Base-by-base conservation (phyloP, 2,888 invertebrate genomes). In the Agrotis puta region DNA sequence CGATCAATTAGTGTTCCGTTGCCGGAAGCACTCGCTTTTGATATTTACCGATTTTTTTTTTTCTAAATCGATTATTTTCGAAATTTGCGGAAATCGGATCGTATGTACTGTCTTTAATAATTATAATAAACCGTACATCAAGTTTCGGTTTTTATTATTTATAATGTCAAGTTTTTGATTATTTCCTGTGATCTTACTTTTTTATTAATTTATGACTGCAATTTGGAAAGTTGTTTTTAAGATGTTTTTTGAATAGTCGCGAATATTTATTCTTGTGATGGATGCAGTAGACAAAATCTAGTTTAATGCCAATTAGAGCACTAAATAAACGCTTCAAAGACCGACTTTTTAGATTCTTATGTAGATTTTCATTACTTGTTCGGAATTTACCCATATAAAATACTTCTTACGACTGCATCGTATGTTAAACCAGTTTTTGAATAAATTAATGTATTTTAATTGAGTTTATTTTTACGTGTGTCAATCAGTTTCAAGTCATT, bases 61-160 rank as follows among this genome's bases (percentile, higher is more conserved):
- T 33, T 33, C 33, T 39, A 39, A 11, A 50, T 64, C 54, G 54
- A 61, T 63, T 68, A 45, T n/a, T 73, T 81, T 27, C 9, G 64
- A 56, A 66, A 61, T 77, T 85, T 85, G 83, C 85, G 77, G 83
- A 82, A 74, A 74, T 73, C 45, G 50, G 47, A 54, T 68, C 22
- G 51, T 57, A 64, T 43, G 18, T 51, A n/a, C n/a, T 45, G 9
- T 63, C 56, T 67, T 20, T 54, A 53, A 68, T 82, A 50, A 59
- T 70, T 59, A 63, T 62, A 47, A 64, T 66, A 39, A 61, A 56
- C n/a, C 27, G 56, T 65, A 45, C 18, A 24, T 48, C 54, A 3
- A 39, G 70, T 74, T 76, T 56, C 50, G 47, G 24, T 69, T 67
- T 39, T 70, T 65, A 62, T 68, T 63, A 68, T 69, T 70, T 64